A percentile compares a stretch with the other conserved stretches of the same genome.
These are phyloP conservation scores for Brachypteracias leptosomus DNA, from an alignment of 2,113 vertebrate species.

Conservation along the genomic window DNA sequence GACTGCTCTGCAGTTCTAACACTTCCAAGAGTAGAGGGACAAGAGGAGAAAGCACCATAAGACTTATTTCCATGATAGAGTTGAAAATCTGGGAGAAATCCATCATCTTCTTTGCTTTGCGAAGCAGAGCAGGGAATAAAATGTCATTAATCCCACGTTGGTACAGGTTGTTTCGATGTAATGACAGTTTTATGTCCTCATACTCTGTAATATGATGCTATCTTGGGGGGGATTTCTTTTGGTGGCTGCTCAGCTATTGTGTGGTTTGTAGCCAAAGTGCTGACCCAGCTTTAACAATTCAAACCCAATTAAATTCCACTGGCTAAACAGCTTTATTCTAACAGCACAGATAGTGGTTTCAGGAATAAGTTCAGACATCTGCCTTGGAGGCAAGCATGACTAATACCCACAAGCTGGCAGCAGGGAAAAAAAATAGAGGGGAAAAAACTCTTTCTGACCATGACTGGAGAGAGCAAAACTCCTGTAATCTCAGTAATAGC, in stretches of 20 bases:
- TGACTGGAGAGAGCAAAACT: not conserved
- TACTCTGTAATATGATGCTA: not conserved
- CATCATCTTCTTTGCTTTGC: not conserved
- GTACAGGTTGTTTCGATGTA: not conserved
- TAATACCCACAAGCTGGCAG: not conserved
- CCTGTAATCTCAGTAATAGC: not conserved
- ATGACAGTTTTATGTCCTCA: accelerated
- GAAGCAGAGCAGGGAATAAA: not conserved
- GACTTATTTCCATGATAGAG: not conserved
- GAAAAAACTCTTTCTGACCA: not conserved
- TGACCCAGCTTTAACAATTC: not conserved
- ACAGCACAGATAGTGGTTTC: not conserved
- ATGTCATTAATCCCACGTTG: not conserved
- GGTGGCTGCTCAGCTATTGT: not conserved
- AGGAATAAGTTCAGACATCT: not conserved
- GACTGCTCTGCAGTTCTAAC: not conserved
- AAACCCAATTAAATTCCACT: not conserved
- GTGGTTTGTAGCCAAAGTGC: not conserved
- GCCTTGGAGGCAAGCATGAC: not conserved
- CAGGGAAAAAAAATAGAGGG: not conserved
- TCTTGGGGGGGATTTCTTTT: not conserved
- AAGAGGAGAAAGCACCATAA: not conserved
- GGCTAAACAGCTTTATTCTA: not conserved
- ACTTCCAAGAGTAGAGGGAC: not conserved
- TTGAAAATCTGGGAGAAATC: not conserved